Evolutionary conservation across 2,797 vertebrate species (phyloP).

Genomic region (Phataginus tetradactyla): DNA sequence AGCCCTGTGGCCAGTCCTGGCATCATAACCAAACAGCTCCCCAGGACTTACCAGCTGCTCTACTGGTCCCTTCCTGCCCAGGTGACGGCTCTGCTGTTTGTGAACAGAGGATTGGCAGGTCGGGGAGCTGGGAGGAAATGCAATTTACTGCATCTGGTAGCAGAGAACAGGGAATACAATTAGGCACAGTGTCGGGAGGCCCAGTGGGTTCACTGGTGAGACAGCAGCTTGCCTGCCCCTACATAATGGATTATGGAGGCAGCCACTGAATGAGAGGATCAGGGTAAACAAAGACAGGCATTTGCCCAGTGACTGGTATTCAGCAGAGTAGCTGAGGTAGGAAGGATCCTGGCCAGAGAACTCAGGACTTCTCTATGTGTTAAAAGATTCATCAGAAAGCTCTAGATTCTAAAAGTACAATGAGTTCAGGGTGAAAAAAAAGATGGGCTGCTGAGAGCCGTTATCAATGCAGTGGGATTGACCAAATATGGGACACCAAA

Average conservation of each 20-base stretch:
- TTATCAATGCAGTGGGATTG: neutral
- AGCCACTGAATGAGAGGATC: slow-evolving; percentile 87
- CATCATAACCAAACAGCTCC: slow-evolving; percentile 75
- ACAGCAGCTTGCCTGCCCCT: slow-evolving; percentile 89
- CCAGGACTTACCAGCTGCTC: slow-evolving; percentile 93
- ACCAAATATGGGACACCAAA: slow-evolving; percentile 30
- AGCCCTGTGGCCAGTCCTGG: slow-evolving; percentile 72
- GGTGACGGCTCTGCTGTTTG: slow-evolving; percentile 87
- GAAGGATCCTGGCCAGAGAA: slow-evolving; percentile 87
- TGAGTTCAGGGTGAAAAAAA: slow-evolving; percentile 23
- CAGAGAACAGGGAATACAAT: slow-evolving; percentile 88
- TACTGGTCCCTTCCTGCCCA: slow-evolving; percentile 89
- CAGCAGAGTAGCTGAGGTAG: slow-evolving; percentile 93
- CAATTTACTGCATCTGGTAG: slow-evolving; percentile 89
- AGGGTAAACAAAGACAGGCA: slow-evolving; percentile 90
- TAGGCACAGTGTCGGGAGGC: slow-evolving; percentile 83
- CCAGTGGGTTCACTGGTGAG: slow-evolving; percentile 89
- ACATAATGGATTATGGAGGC: slow-evolving; percentile 89
- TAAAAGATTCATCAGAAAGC: slow-evolving; percentile 82
- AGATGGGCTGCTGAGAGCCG: neutral
- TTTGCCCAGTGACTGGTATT: slow-evolving; percentile 87
- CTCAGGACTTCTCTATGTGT: slow-evolving; percentile 74
- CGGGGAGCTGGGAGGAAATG: slow-evolving; percentile 90
- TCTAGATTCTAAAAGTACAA: slow-evolving; percentile 81
- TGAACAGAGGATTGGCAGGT: slow-evolving; percentile 89